Conservation (phyloP, 2,113 vertebrate species). For the Erythrocercus mccallii region DNA sequence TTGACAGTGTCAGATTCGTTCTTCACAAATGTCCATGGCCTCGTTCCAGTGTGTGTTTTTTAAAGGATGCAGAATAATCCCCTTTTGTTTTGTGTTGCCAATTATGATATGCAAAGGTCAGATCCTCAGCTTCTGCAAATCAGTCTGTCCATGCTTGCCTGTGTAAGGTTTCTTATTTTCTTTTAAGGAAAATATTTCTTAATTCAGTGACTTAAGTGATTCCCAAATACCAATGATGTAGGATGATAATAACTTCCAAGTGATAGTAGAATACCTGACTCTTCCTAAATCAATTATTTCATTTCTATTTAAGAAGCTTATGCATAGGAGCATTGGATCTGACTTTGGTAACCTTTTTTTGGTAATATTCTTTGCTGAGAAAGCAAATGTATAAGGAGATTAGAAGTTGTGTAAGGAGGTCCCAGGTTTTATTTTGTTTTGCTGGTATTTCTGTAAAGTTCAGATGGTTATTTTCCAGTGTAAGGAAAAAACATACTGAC, state of each 20-base stretch:
- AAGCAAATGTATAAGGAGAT: background rate
- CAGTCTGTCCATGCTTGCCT: background rate
- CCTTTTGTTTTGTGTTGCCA: background rate
- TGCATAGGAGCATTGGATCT: background rate
- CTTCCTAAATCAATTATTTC: background rate
- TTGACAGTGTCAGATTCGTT: slow-evolving; percentile 6
- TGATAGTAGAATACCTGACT: background rate
- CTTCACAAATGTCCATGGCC: background rate
- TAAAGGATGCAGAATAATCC: background rate
- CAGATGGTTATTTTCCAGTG: background rate
- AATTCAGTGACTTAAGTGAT: background rate
- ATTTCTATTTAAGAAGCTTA: background rate
- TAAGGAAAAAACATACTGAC: background rate
- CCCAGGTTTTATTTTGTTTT: background rate
- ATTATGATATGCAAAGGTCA: background rate
- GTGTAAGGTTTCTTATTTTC: background rate
- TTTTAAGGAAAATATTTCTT: background rate
- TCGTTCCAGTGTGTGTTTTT: background rate
- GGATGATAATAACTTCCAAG: background rate
- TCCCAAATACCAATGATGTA: background rate
- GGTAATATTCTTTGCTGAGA: background rate
- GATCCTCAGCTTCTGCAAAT: background rate
- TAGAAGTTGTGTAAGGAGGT: background rate
- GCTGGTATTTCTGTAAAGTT: background rate
- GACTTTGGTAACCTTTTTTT: background rate